Base-by-base conservation (phyloP, 2,888 invertebrate species). In the Caenorhabditis angaria region DNA sequence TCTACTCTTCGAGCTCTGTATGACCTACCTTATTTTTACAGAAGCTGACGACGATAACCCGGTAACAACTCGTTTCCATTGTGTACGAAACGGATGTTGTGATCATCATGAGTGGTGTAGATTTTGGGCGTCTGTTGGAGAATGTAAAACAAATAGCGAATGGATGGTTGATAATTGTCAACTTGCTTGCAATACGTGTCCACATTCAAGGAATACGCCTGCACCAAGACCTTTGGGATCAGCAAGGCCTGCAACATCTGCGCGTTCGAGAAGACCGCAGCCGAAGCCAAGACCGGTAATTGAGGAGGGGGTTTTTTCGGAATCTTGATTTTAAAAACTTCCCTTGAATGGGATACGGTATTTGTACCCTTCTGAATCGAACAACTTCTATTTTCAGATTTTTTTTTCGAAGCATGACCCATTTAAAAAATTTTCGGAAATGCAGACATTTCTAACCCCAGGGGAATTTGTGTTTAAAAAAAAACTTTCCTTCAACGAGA, bases 51-150 rank as follows among this genome's bases (percentile, higher is more conserved):
- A 80, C 35, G 81, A 78, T 57, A 76, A 80, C 35, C 84, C 83
- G 53, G 65, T 84, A 8, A 82, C 82, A 12, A 28, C 61, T 24
- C 72, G 82, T 54, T 87, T 87, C 76, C 84, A 87, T 50, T 87
- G 87, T 50, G 70, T 79, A 6, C 55, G 77, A 47, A 85, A 85
- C 68, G 86, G 86, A 1, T 87, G 87, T 67, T 87, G 87, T 62
- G 87, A 87, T 77, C 87, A 87, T 62, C 87, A 87, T 70, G 87
- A 87, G 65, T 87, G 86, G 87, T 80, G 80, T 53, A 48, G 77
- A n/a, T 80, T 80, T 55, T 87, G 87, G 87, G 80, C 86, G 14
- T 81, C 83, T 1, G 86, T 87, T 50, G 86, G 85, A 29, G 86
- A 86, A 54, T 86, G 86, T 54, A 76, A 83, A 65, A 75, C 82